phyloP scores from a whole-genome alignment of 2,888 invertebrate species.

The Eristalinus sepulchralis region DNA sequence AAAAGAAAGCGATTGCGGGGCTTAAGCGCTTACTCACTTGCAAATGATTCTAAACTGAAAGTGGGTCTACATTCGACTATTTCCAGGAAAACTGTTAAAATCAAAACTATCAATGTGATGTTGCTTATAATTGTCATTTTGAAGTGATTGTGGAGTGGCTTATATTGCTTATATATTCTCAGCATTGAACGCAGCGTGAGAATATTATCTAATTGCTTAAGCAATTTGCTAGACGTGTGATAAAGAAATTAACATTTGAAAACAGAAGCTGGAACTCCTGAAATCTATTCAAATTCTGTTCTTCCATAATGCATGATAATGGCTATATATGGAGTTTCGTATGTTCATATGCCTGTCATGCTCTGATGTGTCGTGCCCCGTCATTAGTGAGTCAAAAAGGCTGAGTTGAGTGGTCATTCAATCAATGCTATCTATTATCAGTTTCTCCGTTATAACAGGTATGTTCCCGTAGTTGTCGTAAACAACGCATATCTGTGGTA shows the following conservation, averaged over 20 bases:
- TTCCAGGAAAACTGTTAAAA: not conserved
- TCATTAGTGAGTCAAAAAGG: too few species aligned
- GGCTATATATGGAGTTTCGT: too few species aligned
- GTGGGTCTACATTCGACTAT: constrained; percentile 29
- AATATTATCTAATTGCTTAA: constrained; percentile 13
- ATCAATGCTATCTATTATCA: too few species aligned
- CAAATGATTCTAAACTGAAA: constrained; percentile 33
- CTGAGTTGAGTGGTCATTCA: too few species aligned
- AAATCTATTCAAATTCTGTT: too few species aligned
- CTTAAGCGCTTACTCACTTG: constrained; percentile 27
- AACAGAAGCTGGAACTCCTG: not conserved
- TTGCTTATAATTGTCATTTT: constrained; percentile 17
- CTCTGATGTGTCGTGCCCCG: too few species aligned
- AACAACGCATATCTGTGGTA: too few species aligned
- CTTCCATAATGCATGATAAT: too few species aligned
- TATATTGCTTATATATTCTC: not conserved
- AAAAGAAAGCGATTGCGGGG: not conserved
- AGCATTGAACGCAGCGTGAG: not conserved
- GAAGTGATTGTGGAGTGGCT: not conserved
- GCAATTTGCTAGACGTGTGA: constrained; percentile 28
- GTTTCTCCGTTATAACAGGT: too few species aligned
- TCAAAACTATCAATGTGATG: not conserved
- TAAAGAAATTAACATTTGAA: not conserved
- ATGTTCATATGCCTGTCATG: too few species aligned
- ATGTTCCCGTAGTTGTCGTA: too few species aligned